These are phyloP conservation scores for Caenorhabditis inopinata DNA, from an alignment of 1,140 invertebrate genomes.

Conservation along the genomic window DNA sequence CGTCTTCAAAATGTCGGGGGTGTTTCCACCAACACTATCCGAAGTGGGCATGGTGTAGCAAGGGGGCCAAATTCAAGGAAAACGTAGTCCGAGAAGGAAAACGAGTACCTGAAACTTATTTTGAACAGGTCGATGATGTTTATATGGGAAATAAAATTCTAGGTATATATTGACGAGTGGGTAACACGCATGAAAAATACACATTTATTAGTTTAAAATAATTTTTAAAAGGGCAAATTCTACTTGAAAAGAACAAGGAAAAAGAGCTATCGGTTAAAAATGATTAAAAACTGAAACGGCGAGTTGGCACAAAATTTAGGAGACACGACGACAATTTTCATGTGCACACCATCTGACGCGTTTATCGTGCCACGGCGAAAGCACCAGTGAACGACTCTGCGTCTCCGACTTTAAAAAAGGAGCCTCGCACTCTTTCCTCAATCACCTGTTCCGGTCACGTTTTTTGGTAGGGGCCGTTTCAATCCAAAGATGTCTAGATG, in stretches of 20 bases:
- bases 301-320: slow-evolving; percentile 27
- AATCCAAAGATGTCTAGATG: slow-evolving; percentile 12
- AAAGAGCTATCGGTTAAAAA: not conserved
- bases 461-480: not conserved
- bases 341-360: slow-evolving; percentile 21
- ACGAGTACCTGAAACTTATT: not conserved
- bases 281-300: not conserved
- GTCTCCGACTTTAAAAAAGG: not conserved
- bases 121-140: no score
- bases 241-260: not conserved
- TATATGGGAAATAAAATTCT: no score
- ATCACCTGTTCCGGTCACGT: slow-evolving; percentile 18
- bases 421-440: not conserved
- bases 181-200: no score
- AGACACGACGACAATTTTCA: slow-evolving; percentile 33
- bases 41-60: slow-evolving; percentile 19
- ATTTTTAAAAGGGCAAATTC: not conserved
- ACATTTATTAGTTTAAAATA: no score
- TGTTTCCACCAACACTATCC: slow-evolving; percentile 19
- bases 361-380: not conserved
- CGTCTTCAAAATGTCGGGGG: slow-evolving; percentile 24
- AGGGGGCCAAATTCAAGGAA: slow-evolving; percentile 22
- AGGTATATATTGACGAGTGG: no score
- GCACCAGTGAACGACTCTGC: not conserved
- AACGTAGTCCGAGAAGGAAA: not conserved